Evolutionary conservation across 2,888 invertebrate genomes (phyloP).

Genomic region (Nudaria mundana): DNA sequence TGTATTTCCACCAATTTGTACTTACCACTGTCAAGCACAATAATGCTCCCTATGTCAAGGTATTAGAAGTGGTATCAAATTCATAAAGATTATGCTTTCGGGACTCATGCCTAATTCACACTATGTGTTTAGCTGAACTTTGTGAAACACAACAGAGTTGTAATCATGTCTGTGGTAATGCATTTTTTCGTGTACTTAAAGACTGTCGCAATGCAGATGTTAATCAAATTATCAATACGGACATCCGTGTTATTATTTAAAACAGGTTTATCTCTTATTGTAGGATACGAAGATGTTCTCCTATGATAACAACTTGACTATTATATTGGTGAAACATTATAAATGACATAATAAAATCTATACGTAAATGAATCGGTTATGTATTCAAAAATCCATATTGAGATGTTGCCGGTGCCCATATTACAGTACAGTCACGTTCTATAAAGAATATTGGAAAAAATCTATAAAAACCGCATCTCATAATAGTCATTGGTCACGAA

Average conservation of each 20-base stretch:
- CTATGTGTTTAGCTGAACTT: slow-evolving; percentile 74
- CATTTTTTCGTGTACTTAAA: slow-evolving; percentile 72
- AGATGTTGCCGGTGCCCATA: slow-evolving; percentile 57
- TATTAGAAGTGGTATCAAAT: slow-evolving; percentile 33
- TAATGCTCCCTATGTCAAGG: slow-evolving; percentile 48
- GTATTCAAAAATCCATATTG: slow-evolving; percentile 59
- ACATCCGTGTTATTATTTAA: slow-evolving; percentile 69
- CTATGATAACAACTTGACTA: slow-evolving; percentile 9
- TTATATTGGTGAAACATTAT: slow-evolving; percentile 16
- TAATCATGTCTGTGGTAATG: slow-evolving; percentile 74
- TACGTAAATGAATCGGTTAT: slow-evolving; percentile 51
- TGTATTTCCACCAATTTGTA: slow-evolving; percentile 51
- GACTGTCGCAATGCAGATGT: slow-evolving; percentile 52
- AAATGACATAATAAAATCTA: slow-evolving; percentile 38
- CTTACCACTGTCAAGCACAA: slow-evolving; percentile 43
- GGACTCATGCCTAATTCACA: slow-evolving; percentile 70
- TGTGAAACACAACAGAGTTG: slow-evolving; percentile 72
- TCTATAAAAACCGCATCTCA: slow-evolving; percentile 61
- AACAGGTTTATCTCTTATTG: slow-evolving; percentile 52
- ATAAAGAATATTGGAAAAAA: slow-evolving; percentile 61
- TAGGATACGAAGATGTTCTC: slow-evolving; percentile 12
- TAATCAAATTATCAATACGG: slow-evolving; percentile 73
- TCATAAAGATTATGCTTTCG: slow-evolving; percentile 32
- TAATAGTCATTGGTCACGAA: slow-evolving; percentile 75
- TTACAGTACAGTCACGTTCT: slow-evolving; percentile 65